A percentile compares a stretch with the other conserved stretches of the same genome.
Conservation (phyloP, 2,888 invertebrate genomes). For the Leucophenga montana region DNA sequence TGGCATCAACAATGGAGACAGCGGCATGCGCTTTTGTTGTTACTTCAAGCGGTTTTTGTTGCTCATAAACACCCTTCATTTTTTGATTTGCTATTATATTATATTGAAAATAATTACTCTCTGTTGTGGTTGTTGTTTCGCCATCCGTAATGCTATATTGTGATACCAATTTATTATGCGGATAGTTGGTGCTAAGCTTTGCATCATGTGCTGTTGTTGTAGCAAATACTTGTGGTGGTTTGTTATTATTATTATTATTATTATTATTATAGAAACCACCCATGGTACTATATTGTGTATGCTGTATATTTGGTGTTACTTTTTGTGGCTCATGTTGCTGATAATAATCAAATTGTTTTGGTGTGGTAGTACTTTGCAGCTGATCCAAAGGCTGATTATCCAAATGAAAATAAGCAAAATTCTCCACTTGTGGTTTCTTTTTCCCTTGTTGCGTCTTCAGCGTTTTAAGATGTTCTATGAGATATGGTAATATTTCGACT, state of each 20-base stretch:
- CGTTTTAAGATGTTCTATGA: constrained; percentile 66
- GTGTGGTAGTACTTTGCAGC: constrained; percentile 33
- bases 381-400: constrained; percentile 58
- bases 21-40: constrained; percentile 47
- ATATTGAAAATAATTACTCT: constrained; percentile 71
- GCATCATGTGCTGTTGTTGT: constrained; percentile 28
- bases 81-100: constrained; percentile 72
- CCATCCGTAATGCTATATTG: constrained; percentile 62
- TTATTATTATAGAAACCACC: constrained; percentile 76
- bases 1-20: constrained; percentile 53
- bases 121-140: constrained; percentile 56
- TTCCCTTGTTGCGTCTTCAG: constrained; percentile 68
- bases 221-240: constrained; percentile 35
- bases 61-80: constrained; percentile 66
- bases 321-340: constrained; percentile 42
- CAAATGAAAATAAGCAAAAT: constrained; percentile 73
- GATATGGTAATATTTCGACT: constrained; percentile 63
- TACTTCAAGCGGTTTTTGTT: constrained; percentile 14
- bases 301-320: constrained; percentile 76
- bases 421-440: constrained; percentile 59
- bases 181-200: constrained; percentile 41
- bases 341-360: constrained; percentile 38
- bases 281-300: constrained; percentile 75
- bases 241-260: too few species aligned
- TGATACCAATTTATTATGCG: constrained; percentile 57